These are phyloP conservation scores for Microctenopoma steveboyesi DNA, from an alignment of 2,797 vertebrate species.

Conservation along the genomic window DNA sequence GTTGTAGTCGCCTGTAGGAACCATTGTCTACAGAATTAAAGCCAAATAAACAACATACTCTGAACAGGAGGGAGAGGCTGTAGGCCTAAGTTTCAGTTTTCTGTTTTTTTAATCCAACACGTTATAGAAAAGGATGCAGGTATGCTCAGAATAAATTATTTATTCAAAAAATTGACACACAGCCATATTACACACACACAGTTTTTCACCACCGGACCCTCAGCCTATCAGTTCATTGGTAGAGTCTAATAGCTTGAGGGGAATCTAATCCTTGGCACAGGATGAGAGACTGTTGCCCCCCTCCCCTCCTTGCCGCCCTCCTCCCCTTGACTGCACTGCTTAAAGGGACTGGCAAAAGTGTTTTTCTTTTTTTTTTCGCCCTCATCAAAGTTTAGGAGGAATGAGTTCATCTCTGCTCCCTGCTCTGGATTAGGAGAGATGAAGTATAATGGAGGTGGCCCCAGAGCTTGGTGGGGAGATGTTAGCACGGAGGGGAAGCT, in stretches of 20 bases:
- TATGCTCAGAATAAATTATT: conserved; percentile 46
- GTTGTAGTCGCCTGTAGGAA: conserved; percentile 76
- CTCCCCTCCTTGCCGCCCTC: conserved; percentile 54
- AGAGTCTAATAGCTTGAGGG: conserved; percentile 84
- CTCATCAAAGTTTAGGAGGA: conserved; percentile 67
- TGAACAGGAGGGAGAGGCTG: conserved; percentile 12
- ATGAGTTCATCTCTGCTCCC: conserved; percentile 80
- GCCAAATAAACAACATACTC: conserved; percentile 51
- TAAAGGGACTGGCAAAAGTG: conserved; percentile 66
- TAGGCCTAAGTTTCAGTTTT: conserved; percentile 38
- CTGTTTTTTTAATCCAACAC: conserved; percentile 46
- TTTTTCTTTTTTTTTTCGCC: conserved; percentile 52
- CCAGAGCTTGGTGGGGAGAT: conserved; percentile 76
- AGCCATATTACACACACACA: conserved; percentile 22
- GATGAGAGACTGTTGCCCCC: conserved; percentile 78
- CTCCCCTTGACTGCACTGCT: conserved; percentile 58
- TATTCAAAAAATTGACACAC: conserved; percentile 38
- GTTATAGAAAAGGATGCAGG: conserved; percentile 35
- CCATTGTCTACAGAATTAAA: conserved; percentile 80
- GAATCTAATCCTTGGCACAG: conserved; percentile 85
- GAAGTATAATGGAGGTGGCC: conserved; percentile 77
- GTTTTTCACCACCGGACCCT: conserved; percentile 29
- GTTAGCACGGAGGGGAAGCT: conserved; percentile 73
- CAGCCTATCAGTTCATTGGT: conserved; percentile 79
- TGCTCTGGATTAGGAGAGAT: conserved; percentile 78